Percentiles rank a stretch among this genome's conserved stretches.
Evolutionary conservation across 2,797 vertebrate genomes (phyloP).

Genomic region (Pachyuromys duprasi): DNA sequence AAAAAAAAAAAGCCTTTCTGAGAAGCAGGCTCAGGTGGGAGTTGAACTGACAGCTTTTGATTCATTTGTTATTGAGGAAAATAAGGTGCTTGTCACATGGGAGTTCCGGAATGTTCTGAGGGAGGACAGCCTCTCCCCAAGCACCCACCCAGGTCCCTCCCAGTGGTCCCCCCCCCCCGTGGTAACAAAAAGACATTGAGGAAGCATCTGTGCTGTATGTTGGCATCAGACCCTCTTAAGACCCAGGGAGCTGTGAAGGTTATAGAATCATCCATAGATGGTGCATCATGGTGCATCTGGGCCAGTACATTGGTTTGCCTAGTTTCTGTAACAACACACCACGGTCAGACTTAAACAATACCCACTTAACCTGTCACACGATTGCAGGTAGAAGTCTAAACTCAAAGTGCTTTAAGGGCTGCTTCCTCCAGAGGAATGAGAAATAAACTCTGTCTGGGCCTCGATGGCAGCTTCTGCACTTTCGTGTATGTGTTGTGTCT

Average conservation of each 20-base stretch:
- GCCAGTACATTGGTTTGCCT: accelerated
- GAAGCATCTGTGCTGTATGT: accelerated
- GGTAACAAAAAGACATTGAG: background rate
- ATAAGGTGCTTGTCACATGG: slow-evolving; percentile 23
- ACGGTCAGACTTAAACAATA: accelerated
- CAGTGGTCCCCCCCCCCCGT: background rate
- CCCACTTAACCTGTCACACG: accelerated
- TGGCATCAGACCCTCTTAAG: background rate
- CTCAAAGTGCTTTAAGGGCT: background rate
- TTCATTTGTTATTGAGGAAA: slow-evolving; percentile 70
- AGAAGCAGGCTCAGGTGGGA: slow-evolving; percentile 60
- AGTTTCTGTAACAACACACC: accelerated
- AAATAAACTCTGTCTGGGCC: background rate
- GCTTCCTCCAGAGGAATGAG: background rate
- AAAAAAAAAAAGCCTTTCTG: slow-evolving; percentile 44
- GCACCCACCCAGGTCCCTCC: background rate
- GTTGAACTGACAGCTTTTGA: slow-evolving; percentile 65
- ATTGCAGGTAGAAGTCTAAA: background rate
- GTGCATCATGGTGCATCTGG: too few relatives aligned
- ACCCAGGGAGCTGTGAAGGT: background rate
- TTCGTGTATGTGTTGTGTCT: background rate
- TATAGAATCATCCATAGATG: accelerated
- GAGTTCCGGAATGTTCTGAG: background rate
- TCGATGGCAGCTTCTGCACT: background rate
- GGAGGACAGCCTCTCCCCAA: background rate